phyloP scores from a whole-genome alignment of 37 sponge, comb jelly and placozoan species.

The Eunapius fragilis region DNA sequence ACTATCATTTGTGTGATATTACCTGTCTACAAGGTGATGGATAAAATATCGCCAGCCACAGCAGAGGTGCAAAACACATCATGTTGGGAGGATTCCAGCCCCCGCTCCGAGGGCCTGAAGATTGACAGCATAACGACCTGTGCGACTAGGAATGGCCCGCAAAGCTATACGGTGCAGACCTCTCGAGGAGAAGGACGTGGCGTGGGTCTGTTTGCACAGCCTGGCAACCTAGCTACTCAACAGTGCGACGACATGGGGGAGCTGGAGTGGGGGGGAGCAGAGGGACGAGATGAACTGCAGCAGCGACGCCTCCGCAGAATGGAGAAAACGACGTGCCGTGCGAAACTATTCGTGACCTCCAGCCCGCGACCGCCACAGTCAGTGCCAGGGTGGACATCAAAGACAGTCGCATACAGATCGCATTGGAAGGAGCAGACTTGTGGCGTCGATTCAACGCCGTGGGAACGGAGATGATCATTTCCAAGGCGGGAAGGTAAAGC shows the following conservation, averaged over 20 bases:
- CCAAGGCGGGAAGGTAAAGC: slow-evolving; percentile 79
- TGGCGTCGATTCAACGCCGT: slow-evolving; percentile 79
- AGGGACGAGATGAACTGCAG: neutral
- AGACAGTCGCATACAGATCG: slow-evolving; percentile 15
- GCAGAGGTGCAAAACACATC: neutral
- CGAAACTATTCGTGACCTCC: neutral
- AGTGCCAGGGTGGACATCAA: neutral
- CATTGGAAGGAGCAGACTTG: slow-evolving; percentile 72
- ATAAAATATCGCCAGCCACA: neutral
- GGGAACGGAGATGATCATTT: slow-evolving; percentile 95
- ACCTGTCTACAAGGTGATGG: neutral
- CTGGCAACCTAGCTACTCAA: neutral
- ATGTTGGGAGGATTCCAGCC: neutral
- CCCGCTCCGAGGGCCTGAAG: neutral
- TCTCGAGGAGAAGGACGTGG: neutral
- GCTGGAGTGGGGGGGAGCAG: neutral
- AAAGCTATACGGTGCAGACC: neutral
- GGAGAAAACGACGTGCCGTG: neutral
- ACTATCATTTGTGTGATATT: neutral
- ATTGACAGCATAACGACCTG: neutral
- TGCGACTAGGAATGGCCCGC: neutral
- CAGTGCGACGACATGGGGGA: neutral
- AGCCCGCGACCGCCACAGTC: neutral
- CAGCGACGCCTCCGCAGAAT: neutral
- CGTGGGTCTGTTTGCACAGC: neutral